These are phyloP conservation scores for Trematocara nigrifrons DNA, from an alignment of 2,113 vertebrate genomes.

Conservation along the genomic window DNA sequence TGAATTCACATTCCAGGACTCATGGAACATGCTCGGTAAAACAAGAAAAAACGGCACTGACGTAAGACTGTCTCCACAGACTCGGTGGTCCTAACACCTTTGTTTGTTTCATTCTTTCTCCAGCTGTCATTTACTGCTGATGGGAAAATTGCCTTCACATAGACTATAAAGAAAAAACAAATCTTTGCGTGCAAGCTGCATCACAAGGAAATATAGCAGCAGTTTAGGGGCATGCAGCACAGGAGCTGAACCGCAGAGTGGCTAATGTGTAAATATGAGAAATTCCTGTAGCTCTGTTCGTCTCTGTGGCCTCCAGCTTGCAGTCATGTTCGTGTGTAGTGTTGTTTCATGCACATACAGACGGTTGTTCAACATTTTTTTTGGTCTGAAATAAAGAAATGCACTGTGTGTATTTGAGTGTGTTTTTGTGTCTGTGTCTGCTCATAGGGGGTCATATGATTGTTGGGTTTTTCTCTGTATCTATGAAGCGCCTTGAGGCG, in stretches of 20 bases:
- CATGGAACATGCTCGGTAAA: slow-evolving; percentile 1
- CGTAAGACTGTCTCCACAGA: background rate
- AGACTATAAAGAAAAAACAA: slow-evolving; percentile 1
- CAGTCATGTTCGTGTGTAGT: slow-evolving; percentile 3
- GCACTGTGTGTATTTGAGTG: background rate
- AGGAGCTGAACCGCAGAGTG: background rate
- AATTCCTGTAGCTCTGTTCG: background rate
- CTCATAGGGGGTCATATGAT: too few species aligned
- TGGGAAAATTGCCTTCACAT: background rate
- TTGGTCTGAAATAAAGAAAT: slow-evolving; percentile 31
- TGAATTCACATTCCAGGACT: background rate
- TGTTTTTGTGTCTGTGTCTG: background rate
- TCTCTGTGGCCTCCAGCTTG: background rate
- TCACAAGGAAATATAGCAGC: background rate
- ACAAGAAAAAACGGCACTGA: background rate
- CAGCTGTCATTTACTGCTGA: slow-evolving; percentile 23
- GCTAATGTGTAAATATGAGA: slow-evolving; percentile 31
- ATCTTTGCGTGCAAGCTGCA: background rate
- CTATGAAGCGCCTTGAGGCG: too few species aligned
- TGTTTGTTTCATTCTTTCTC: background rate
- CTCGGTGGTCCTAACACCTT: background rate
- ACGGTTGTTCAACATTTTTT: background rate
- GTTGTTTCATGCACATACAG: background rate
- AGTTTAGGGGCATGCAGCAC: background rate
- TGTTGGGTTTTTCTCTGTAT: too few species aligned